Evolutionary conservation across 1,140 invertebrate species (phyloP).

Genomic region (Drosophila jambulina): DNA sequence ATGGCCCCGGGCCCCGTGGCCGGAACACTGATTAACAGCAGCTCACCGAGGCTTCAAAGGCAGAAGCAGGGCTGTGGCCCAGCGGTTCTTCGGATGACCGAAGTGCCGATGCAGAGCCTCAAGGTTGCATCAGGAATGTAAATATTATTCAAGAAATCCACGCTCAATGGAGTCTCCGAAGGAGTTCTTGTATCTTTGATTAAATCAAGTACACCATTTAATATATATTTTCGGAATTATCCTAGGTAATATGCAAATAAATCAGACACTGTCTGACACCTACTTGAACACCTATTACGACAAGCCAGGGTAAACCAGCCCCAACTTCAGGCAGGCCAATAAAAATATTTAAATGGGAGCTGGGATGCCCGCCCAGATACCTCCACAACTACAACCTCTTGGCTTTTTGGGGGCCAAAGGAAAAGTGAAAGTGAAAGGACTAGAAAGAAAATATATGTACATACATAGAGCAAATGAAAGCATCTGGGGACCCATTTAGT

Average conservation of each 20-base stretch:
- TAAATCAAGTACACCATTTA: not conserved
- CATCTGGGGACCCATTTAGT: constrained; percentile 71
- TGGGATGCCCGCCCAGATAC: not conserved
- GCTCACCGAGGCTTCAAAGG: constrained; percentile 10
- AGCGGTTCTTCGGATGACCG: not conserved
- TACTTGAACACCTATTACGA: not conserved
- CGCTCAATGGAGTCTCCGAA: not conserved
- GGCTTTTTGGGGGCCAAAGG: not conserved
- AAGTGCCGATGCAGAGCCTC: not conserved
- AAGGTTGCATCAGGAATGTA: too few relatives aligned
- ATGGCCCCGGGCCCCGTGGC: constrained; percentile 20
- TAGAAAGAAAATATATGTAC: constrained; percentile 25
- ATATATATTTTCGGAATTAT: not conserved
- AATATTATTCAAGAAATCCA: not conserved
- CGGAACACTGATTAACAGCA: constrained; percentile 56
- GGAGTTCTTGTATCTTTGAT: not conserved
- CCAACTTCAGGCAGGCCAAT: not conserved
- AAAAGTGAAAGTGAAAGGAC: constrained; percentile 10
- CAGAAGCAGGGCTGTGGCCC: not conserved
- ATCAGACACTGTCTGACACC: not conserved
- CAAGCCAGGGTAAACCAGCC: too few relatives aligned
- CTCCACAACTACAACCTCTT: not conserved
- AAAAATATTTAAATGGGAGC: constrained; percentile 30
- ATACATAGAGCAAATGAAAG: constrained; percentile 57
- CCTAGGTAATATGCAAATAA: not conserved